A percentile compares a stretch with the other conserved stretches of the same genome.
These are phyloP conservation scores for Lontra canadensis DNA, from an alignment of 2,113 vertebrate genomes.

Conservation along the genomic window DNA sequence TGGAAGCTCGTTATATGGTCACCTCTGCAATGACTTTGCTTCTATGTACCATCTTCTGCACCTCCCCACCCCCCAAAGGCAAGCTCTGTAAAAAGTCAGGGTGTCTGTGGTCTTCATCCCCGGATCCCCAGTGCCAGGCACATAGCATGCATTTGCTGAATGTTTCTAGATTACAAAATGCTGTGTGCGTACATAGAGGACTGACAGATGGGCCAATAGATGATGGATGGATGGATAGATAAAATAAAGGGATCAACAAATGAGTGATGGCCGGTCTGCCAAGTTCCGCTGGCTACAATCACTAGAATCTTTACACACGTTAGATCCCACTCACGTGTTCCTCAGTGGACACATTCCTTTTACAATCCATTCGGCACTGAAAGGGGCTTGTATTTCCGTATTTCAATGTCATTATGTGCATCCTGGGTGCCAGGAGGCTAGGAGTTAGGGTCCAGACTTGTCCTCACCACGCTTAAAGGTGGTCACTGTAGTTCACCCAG, in stretches of 20 bases:
- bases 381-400: not conserved
- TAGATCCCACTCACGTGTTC: not conserved
- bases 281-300: not conserved
- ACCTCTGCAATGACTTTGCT: not conserved
- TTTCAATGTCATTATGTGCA: too few species aligned
- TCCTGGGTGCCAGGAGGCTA: not conserved
- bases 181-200: not conserved
- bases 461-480: not conserved
- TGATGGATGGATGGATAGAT: too few species aligned
- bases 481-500: not conserved
- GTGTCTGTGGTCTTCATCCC: not conserved
- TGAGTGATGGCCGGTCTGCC: not conserved
- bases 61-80: not conserved
- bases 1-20: not conserved
- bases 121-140: not conserved
- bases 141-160: not conserved
- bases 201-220: not conserved
- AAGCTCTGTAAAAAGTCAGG: not conserved
- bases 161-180: not conserved
- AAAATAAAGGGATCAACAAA: not conserved
- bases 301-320: not conserved
- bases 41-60: accelerated
- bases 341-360: not conserved
- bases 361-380: not conserved
- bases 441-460: not conserved